Evolutionary conservation across 1,140 invertebrate species (phyloP).

Genomic region (Bombus pyrosoma): DNA sequence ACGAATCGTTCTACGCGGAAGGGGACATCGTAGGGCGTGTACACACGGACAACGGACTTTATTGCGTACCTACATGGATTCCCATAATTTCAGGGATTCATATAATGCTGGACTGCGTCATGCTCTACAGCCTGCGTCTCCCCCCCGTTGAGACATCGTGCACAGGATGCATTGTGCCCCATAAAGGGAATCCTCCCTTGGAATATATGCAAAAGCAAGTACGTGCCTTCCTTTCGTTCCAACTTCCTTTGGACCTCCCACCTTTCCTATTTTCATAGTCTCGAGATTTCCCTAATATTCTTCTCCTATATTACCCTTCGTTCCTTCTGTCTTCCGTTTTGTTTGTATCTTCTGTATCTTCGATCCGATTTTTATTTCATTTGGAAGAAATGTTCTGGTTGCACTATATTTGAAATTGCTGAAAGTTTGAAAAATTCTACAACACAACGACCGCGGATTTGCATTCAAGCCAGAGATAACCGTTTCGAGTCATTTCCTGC

Average conservation of each 20-base stretch:
- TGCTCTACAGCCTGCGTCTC: neutral
- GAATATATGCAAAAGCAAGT: conserved; percentile 41
- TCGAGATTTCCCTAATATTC: neutral
- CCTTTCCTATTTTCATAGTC: neutral
- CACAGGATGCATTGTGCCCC: conserved; percentile 37
- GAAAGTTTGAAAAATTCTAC: no score
- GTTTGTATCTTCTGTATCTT: neutral
- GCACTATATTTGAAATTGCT: no score
- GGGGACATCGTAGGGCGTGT: conserved; percentile 18
- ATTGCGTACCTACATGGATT: conserved; percentile 37
- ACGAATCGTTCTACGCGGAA: conserved; percentile 20
- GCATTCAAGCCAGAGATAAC: no score
- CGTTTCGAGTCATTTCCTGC: no score
- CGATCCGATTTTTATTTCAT: neutral
- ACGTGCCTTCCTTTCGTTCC: neutral
- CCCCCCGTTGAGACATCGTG: conserved; percentile 6
- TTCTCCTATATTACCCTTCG: neutral
- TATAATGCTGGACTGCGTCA: conserved; percentile 57
- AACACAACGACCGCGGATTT: no score
- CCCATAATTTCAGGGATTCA: conserved; percentile 70
- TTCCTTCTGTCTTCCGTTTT: neutral
- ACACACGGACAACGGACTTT: conserved; percentile 27
- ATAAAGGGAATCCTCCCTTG: conserved; percentile 57
- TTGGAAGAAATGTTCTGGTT: no score
- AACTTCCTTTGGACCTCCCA: conserved; percentile 1